Evolutionary conservation across 1,140 invertebrate species (phyloP).

Genomic region (Drosophila ohnishii): DNA sequence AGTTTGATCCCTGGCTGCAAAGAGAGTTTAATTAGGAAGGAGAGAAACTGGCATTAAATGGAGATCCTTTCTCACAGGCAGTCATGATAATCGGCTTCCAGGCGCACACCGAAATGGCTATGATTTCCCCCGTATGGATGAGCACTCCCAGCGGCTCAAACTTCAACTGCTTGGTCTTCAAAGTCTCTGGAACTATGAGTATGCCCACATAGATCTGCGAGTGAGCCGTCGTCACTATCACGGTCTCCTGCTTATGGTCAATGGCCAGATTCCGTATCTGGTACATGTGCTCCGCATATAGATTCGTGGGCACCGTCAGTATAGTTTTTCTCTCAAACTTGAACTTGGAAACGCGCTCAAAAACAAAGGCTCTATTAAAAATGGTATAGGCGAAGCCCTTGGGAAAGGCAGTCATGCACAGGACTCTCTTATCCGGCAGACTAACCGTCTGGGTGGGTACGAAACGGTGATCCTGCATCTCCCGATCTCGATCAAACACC

Average conservation of each 20-base stretch:
- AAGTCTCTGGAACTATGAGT: conserved; percentile 84
- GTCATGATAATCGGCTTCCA: conserved; percentile 96
- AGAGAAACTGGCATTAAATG: no score
- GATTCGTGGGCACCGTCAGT: conserved; percentile 84
- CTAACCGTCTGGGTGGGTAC: conserved; percentile 40
- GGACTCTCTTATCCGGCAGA: conserved; percentile 80
- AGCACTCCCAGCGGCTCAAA: conserved; percentile 87
- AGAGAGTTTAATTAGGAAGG: not conserved
- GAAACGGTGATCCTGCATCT: conserved; percentile 55
- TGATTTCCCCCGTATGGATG: conserved; percentile 91
- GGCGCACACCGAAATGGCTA: conserved; percentile 90
- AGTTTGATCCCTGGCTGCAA: conserved; percentile 87
- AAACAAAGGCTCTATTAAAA: conserved; percentile 85
- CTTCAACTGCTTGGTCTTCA: conserved; percentile 79
- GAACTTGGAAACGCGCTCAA: conserved; percentile 85
- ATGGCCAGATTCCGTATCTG: conserved; percentile 84
- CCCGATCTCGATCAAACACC: conserved; percentile 65
- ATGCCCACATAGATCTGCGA: conserved; percentile 85
- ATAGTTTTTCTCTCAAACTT: conserved; percentile 85
- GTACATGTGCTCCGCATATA: conserved; percentile 80
- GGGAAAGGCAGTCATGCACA: conserved; percentile 84
- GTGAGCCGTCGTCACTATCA: conserved; percentile 85
- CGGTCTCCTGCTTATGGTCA: conserved; percentile 84
- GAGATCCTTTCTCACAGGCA: conserved; percentile 85
- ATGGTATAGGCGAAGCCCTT: conserved; percentile 86